Percentiles rank a stretch among this genome's conserved stretches.
phyloP scores from a whole-genome alignment of 2,797 vertebrate species.

The Anolis apletophallus region DNA sequence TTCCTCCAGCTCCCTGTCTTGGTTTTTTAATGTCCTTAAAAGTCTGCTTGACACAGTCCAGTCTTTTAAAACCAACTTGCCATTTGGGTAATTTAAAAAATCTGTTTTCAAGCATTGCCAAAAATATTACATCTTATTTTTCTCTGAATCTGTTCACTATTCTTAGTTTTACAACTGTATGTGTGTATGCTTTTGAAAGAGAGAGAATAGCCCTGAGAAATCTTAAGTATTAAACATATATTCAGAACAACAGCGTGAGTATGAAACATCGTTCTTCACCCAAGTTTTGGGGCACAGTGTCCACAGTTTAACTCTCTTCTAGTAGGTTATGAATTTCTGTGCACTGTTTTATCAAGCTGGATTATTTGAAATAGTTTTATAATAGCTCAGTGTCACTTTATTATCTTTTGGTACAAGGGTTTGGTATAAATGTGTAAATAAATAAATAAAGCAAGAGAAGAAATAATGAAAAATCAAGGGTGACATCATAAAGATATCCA shows the following conservation, averaged over 20 bases:
- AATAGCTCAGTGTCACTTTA: no score
- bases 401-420: no score
- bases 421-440: no score
- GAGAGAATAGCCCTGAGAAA: not conserved
- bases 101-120: not conserved
- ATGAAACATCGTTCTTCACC: no score
- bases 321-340: no score
- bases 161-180: no score
- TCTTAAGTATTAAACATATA: not conserved
- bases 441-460: not conserved
- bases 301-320: no score
- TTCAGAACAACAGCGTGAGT: not conserved
- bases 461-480: not conserved
- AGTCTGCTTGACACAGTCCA: not conserved
- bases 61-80: conserved; percentile 3
- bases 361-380: no score
- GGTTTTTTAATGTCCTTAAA: conserved; percentile 23
- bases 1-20: not conserved
- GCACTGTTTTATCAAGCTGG: no score
- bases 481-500: not conserved
- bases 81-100: not conserved
- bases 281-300: no score
- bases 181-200: not conserved
- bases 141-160: no score
- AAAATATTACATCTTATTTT: not conserved